A percentile compares a stretch with the other conserved stretches of the same genome.
phyloP scores from a whole-genome alignment of 2,888 invertebrate genomes.

The Atethmia centrago region DNA sequence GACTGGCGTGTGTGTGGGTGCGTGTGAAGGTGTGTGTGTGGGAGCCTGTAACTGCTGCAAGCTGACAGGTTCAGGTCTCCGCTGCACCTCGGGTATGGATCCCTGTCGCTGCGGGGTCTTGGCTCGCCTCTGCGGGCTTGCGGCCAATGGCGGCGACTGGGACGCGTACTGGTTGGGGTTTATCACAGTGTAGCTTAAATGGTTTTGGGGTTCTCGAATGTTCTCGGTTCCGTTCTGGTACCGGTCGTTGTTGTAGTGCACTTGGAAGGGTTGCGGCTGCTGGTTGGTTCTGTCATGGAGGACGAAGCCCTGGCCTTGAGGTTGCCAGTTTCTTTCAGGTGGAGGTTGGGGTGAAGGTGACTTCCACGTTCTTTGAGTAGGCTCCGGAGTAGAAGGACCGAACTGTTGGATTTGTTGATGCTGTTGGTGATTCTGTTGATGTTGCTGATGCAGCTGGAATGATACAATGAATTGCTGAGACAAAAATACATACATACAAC shows the following conservation, averaged over 20 bases:
- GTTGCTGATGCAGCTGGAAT: conserved; percentile 83
- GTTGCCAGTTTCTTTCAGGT: conserved; percentile 84
- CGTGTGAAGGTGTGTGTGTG: conserved; percentile 81
- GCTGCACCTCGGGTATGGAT: conserved; percentile 81
- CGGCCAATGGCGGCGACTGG: conserved; percentile 90
- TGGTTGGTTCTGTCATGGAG: conserved; percentile 90
- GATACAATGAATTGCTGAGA: conserved; percentile 12
- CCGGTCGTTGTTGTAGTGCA: conserved; percentile 86
- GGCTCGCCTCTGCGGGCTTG: conserved; percentile 74
- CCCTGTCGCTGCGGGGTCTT: conserved; percentile 91
- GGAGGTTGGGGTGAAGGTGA: conserved; percentile 83
- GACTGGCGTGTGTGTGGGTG: conserved; percentile 73
- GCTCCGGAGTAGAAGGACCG: conserved; percentile 75
- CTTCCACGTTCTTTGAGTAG: conserved; percentile 84
- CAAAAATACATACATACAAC: neutral
- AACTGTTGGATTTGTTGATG: conserved; percentile 65
- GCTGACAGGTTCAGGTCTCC: conserved; percentile 84
- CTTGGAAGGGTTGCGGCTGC: conserved; percentile 79
- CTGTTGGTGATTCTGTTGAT: conserved; percentile 67
- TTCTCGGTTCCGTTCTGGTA: conserved; percentile 93
- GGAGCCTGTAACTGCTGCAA: conserved; percentile 89
- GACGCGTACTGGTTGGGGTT: conserved; percentile 90
- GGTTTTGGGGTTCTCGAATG: conserved; percentile 87
- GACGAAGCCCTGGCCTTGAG: conserved; percentile 92
- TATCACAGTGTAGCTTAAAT: conserved; percentile 90